Evolutionary conservation across 2,797 vertebrate genomes (phyloP), one percentile per base, ranked within the genome.

Genomic region (Tamandua tetradactyla): DNA sequence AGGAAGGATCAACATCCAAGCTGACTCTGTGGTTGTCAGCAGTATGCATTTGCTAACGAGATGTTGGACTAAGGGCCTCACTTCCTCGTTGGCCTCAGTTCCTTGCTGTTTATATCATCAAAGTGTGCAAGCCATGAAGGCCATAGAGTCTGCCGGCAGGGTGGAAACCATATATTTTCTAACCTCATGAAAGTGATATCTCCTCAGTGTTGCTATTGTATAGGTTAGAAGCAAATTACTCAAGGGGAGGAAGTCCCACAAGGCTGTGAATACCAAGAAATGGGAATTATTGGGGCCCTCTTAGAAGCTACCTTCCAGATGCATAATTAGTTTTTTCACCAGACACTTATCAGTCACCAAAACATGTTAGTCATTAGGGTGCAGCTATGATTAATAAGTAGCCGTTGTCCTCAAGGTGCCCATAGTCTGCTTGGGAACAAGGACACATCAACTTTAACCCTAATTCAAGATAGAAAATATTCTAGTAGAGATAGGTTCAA

Each of bases 201-300:
- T 89, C 25, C 37, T 90, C 78, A 64, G n/a, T 17, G 12, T 61
- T 78, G 44, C 37, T 81, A 78, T 61, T 69, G 83, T 61, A 37
- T 91, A 30, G 49, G 13, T 44, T 86, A 89, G 49, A 76, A 93
- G n/a, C 52, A 87, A 74, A 35, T 91, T 93, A 55, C 55, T 76
- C n/a, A 80, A 92, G 59, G 69, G 44, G 25, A 80, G 14, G 59
- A 64, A 59, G 52, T 81, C 71, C 37, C 7, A 37, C 11, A 55
- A 92, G 14, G 18, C 27, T 72, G 14, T 62, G 52, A 37, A n/a
- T 85, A 85, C 62, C 52, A 85, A n/a, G 64, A 89, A 32, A 57
- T 20, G 55, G 23, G 13, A 20, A 52, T 74, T 25, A 68, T 4
- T 81, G 62, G 35, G 15, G 25, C 32, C 71, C n/a, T 66, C 37